Evolutionary conservation across 2,797 vertebrate species (phyloP).

Genomic region (Harpagifer antarcticus): DNA sequence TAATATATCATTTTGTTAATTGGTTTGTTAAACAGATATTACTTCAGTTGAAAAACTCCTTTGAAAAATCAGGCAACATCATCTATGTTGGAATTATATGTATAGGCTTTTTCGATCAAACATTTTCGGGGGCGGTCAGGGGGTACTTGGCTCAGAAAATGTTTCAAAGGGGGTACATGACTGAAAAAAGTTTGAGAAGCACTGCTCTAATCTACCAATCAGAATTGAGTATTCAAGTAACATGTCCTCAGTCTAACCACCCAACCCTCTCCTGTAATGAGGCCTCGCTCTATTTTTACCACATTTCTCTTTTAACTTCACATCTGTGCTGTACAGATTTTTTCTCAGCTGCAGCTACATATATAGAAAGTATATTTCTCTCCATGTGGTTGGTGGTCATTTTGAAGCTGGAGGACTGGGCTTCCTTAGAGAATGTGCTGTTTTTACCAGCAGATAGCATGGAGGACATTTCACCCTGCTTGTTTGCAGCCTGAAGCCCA

Average conservation of each 20-base stretch:
- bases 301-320: constrained; percentile 37
- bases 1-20: too few species aligned
- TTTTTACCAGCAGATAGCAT: constrained; percentile 1
- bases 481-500: constrained; percentile 3
- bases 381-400: constrained; percentile 33
- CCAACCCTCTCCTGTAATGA: constrained; percentile 55
- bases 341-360: constrained; percentile 40
- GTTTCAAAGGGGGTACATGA: too few species aligned
- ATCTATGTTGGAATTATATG: too few species aligned
- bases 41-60: too few species aligned
- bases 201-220: too few species aligned
- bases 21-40: too few species aligned
- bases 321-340: constrained; percentile 56
- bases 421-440: constrained; percentile 9
- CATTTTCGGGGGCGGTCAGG: too few species aligned
- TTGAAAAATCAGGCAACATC: too few species aligned
- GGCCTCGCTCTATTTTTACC: constrained; percentile 53
- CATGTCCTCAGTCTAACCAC: constrained; percentile 42
- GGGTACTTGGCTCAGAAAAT: too few species aligned
- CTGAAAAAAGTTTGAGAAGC: too few species aligned
- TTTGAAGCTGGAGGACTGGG: constrained; percentile 34
- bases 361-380: constrained; percentile 37
- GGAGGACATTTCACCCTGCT: background rate
- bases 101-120: too few species aligned
- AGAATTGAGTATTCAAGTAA: too few species aligned